These are phyloP conservation scores for Zonitis immaculata DNA, from an alignment of 2,888 invertebrate species.

Conservation along the genomic window DNA sequence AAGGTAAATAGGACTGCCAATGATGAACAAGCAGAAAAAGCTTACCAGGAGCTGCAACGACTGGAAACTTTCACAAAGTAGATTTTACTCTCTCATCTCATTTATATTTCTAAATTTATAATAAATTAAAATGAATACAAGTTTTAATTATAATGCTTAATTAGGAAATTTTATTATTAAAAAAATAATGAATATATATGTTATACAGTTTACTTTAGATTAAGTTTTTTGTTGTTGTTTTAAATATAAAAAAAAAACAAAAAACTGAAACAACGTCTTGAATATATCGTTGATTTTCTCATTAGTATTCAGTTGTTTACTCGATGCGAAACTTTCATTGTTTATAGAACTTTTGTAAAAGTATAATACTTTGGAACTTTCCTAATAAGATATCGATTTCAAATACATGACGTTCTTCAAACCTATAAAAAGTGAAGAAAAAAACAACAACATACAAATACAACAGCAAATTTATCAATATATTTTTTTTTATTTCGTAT, in stretches of 20 bases:
- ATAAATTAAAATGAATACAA: background rate
- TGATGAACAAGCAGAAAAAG: slow-evolving; percentile 11
- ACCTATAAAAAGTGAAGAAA: no score
- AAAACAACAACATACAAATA: no score
- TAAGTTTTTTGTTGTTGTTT: no score
- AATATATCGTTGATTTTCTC: slow-evolving; percentile 26
- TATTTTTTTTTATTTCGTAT: slow-evolving; percentile 30
- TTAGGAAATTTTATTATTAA: no score
- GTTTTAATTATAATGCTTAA: background rate
- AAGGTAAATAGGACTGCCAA: slow-evolving; percentile 25
- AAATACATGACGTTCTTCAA: slow-evolving; percentile 10
- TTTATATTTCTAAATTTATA: no score
- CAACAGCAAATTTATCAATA: no score
- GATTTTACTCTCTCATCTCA: background rate
- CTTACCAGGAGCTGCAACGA: slow-evolving; percentile 18
- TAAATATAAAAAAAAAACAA: no score
- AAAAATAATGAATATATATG: no score
- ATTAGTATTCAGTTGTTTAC: slow-evolving; percentile 45
- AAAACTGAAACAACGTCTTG: slow-evolving; percentile 8
- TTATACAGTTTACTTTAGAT: no score
- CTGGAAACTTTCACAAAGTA: slow-evolving; percentile 19
- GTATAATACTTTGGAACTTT: slow-evolving; percentile 40
- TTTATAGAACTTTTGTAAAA: slow-evolving; percentile 46
- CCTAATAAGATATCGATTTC: slow-evolving; percentile 47
- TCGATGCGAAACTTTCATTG: slow-evolving; percentile 44